Evolutionary conservation across 1,140 invertebrate species (phyloP), one percentile per base, ranked within the genome.

Genomic region (Cotesia typhae): DNA sequence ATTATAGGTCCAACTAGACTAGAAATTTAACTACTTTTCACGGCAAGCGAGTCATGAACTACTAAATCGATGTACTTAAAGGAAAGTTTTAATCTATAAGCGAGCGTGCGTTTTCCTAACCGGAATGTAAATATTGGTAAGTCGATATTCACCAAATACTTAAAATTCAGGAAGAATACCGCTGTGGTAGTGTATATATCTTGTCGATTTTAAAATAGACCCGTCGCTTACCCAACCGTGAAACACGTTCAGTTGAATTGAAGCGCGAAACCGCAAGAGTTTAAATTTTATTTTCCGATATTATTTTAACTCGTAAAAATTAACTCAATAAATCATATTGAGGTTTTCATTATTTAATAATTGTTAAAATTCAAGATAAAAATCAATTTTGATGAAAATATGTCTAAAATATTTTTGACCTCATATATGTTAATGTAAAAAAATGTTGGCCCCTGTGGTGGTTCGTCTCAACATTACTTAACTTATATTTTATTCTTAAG

Each of bases 151-250:
- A 14, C 4, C 17, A 14, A n/a, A 14, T 55, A 55, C 17, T 55
- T 55, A n/a, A 55, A n/a, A 55, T 55, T 55, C 53, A n/a, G 41
- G 6, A 55, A n/a, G 53, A 5, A 55, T 17, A 17, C 4, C 17
- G 53, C n/a, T 17, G 17, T 55, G 12, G 12, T 55, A n/a, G 41
- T 47, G n/a, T 17, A 6, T 55, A 55, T 55, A 55, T 55, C 17
- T 55, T 55, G 53, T 55, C 53, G 53, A 55, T 55, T 55, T 55
- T 55, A 9, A 55, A 55, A 55, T 55, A 17, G 53, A 55, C 10
- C 53, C 53, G 53, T 55, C 53, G 53, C 53, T 55, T 55, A 55
- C 10, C 53, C 17, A 17, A 55, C n/a, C 53, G 53, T 55, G 53
- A 55, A 55, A 47, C 41, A 55, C 53, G 53, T 55, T 55, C 12